Conservation (phyloP, 2,888 invertebrate genomes). For the Dolichomitus sp. region DNA sequence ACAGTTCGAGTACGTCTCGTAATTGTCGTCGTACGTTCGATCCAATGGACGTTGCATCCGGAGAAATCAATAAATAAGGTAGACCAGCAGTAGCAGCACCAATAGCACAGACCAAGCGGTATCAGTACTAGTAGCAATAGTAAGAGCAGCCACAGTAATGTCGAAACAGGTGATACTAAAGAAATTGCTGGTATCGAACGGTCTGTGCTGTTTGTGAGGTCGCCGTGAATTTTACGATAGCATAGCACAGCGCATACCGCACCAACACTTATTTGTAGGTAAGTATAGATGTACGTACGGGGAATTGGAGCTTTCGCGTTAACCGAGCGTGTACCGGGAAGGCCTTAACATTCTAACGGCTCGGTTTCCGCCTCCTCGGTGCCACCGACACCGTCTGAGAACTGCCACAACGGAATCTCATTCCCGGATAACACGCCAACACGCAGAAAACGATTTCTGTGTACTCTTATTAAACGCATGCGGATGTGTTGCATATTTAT, state of each 20-base stretch:
- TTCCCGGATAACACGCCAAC: conserved; percentile 62
- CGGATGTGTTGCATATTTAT: background rate
- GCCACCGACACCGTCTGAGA: conserved; percentile 41
- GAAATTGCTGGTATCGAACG: conserved; percentile 35
- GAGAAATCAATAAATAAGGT: conserved; percentile 27
- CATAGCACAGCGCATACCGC: conserved; percentile 31
- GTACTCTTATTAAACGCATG: conserved; percentile 27
- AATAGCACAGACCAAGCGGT: background rate
- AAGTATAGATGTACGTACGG: conserved; percentile 19
- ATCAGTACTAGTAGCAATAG: conserved; percentile 8
- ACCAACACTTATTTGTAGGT: conserved; percentile 8
- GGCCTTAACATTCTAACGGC: conserved; percentile 64
- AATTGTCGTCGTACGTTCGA: conserved; percentile 57
- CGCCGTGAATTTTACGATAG: conserved; percentile 37
- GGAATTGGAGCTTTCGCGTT: conserved; percentile 61
- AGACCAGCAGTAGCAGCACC: background rate
- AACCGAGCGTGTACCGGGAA: conserved; percentile 65
- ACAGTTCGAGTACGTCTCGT: conserved; percentile 45
- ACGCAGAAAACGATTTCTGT: conserved; percentile 46
- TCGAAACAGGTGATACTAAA: conserved; percentile 45
- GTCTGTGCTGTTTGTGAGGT: conserved; percentile 1
- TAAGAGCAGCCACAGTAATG: conserved; percentile 26
- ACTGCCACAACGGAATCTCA: conserved; percentile 55
- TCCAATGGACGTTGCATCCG: conserved; percentile 40
- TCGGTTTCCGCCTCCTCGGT: conserved; percentile 55